These are phyloP conservation scores for Caenorhabditis macrosperma DNA, from an alignment of 2,888 invertebrate species.

Conservation along the genomic window DNA sequence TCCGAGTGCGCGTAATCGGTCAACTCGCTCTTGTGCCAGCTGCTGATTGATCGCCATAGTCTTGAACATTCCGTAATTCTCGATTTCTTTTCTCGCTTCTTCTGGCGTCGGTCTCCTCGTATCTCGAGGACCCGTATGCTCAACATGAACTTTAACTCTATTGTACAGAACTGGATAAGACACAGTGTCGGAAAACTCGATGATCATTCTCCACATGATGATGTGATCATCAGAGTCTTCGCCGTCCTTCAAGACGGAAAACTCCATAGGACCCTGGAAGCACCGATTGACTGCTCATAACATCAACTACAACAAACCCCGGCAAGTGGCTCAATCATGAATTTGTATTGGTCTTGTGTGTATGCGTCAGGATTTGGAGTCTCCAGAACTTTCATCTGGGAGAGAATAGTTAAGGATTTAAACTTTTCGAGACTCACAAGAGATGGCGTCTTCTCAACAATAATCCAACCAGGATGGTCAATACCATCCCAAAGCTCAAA, in stretches of 20 bases:
- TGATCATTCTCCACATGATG: slow-evolving; percentile 41
- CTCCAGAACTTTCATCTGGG: slow-evolving; percentile 11
- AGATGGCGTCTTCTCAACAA: slow-evolving; percentile 27
- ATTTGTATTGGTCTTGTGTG: background rate
- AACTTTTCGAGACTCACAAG: slow-evolving; percentile 20
- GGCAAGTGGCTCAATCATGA: slow-evolving; percentile 21
- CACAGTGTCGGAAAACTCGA: slow-evolving; percentile 22
- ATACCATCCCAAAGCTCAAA: slow-evolving; percentile 34
- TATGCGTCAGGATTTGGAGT: background rate
- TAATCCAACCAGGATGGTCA: slow-evolving; percentile 3
- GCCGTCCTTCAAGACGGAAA: background rate
- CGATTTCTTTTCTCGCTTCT: background rate
- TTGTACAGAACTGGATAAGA: background rate
- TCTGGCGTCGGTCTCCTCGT: background rate
- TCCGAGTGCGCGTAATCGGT: slow-evolving; percentile 20
- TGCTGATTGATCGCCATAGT: slow-evolving; percentile 24
- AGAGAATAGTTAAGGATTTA: background rate
- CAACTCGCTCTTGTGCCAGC: slow-evolving; percentile 30
- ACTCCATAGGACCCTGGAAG: slow-evolving; percentile 33
- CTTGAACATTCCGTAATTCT: slow-evolving; percentile 26
- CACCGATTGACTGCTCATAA: background rate
- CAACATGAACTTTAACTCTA: background rate
- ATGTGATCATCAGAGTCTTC: background rate
- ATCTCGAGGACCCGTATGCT: background rate
- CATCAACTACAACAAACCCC: slow-evolving; percentile 24